phyloP scores from a whole-genome alignment of 1,140 invertebrate species.

The Theocolax elegans region DNA sequence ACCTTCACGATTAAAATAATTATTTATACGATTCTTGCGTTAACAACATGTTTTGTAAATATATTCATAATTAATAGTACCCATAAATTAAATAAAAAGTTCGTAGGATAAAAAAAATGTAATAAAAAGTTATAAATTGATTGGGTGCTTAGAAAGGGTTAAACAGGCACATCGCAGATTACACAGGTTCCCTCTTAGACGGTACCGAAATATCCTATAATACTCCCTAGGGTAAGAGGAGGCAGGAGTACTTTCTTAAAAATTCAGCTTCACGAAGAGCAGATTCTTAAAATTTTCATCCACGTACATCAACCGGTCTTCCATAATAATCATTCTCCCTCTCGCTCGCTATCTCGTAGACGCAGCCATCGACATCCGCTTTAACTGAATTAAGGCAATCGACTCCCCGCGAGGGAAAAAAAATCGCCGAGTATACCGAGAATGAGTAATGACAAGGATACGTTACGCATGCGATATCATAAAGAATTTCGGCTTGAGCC shows the following conservation, averaged over 20 bases:
- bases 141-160: neutral
- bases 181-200: neutral
- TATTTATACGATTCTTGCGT: no score
- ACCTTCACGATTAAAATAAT: no score
- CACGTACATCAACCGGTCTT: neutral
- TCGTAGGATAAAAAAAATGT: no score
- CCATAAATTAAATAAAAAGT: no score
- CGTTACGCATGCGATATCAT: neutral
- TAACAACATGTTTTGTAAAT: no score
- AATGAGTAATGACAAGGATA: slow-evolving; percentile 7
- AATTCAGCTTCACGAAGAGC: neutral
- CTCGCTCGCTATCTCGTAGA: neutral
- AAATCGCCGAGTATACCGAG: neutral
- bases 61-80: no score
- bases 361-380: neutral
- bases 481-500: neutral
- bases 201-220: neutral
- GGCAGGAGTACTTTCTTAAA: neutral
- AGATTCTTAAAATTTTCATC: slow-evolving; percentile 17
- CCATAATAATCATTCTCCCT: neutral
- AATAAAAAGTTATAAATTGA: no score
- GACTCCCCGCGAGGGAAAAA: neutral
- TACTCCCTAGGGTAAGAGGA: neutral
- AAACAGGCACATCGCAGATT: neutral
- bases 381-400: slow-evolving; percentile 10